A percentile compares a stretch with the other conserved stretches of the same genome.
Evolutionary conservation across 2,888 invertebrate genomes (phyloP).

Genomic region (Hypercompe scribonia): DNA sequence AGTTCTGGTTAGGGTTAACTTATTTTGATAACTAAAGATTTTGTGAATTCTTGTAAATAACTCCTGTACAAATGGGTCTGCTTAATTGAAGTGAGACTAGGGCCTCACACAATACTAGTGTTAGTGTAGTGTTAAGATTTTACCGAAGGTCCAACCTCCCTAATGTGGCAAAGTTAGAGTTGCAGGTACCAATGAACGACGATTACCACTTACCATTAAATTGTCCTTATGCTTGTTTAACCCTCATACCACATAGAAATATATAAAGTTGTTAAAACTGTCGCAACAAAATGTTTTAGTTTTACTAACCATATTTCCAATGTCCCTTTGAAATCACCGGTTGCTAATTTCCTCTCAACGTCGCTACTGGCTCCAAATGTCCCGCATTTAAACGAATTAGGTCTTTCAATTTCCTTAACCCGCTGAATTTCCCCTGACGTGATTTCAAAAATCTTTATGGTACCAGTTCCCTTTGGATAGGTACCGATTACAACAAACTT

Average conservation of each 20-base stretch:
- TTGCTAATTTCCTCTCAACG: constrained; percentile 93
- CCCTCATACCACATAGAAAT: neutral
- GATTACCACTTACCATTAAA: no score
- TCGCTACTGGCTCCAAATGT: constrained; percentile 96
- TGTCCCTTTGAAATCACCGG: constrained; percentile 95
- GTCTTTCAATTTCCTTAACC: constrained; percentile 91
- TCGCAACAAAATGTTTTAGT: neutral
- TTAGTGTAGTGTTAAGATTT: no score
- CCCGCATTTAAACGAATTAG: constrained; percentile 96
- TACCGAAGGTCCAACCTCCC: no score
- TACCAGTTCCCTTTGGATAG: constrained; percentile 94
- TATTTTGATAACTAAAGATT: neutral
- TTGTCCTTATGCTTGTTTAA: no score
- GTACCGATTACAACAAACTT: constrained; percentile 96
- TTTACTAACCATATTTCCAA: constrained; percentile 92
- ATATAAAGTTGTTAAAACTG: neutral
- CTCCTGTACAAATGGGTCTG: no score
- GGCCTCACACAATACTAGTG: no score
- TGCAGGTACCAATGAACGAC: no score
- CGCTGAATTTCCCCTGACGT: constrained; percentile 90
- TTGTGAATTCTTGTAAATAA: neutral
- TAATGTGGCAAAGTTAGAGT: no score
- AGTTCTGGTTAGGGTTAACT: neutral
- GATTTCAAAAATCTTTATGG: constrained; percentile 93
- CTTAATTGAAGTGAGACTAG: neutral